phyloP scores from a whole-genome alignment of 2,888 invertebrate genomes.

The Caenorhabditis wallacei region DNA sequence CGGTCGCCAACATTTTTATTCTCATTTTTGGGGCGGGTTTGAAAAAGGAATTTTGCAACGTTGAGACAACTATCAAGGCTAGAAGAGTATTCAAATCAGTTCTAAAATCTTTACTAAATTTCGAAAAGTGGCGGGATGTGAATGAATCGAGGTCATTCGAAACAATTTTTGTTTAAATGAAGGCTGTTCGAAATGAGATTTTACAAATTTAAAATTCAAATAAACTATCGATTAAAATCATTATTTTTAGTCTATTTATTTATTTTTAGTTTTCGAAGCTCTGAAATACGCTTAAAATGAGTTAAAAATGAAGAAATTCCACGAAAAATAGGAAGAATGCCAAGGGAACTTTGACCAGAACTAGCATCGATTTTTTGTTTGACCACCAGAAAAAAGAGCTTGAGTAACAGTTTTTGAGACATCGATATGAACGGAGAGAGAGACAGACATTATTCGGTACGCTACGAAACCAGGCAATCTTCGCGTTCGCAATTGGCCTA shows the following conservation, averaged over 20 bases:
- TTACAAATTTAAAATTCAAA: no score
- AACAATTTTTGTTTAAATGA: neutral
- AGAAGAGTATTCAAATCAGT: neutral
- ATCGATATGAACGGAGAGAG: constrained; percentile 1
- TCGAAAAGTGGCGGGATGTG: neutral
- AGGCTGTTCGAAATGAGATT: neutral
- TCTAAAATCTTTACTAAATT: neutral
- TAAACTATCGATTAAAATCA: no score
- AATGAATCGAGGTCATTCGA: neutral
- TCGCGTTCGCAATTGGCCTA: constrained; percentile 55
- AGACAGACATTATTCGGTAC: constrained; percentile 49
- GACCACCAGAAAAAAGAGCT: constrained; percentile 31
- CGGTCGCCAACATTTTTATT: neutral
- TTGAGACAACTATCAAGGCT: neutral
- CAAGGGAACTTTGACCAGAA: neutral
- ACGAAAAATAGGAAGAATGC: neutral
- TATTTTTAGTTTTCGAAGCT: no score
- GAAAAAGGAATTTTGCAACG: neutral
- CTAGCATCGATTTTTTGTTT: constrained; percentile 30
- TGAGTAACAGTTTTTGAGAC: constrained; percentile 10
- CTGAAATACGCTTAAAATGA: neutral
- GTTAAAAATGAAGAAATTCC: neutral
- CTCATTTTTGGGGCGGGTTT: neutral
- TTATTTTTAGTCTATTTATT: no score
- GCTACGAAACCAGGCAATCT: constrained; percentile 42